Percentiles rank a stretch among this genome's conserved stretches.
Conservation (phyloP, 2,797 vertebrate species). For the Pyrrhura leucotis region DNA sequence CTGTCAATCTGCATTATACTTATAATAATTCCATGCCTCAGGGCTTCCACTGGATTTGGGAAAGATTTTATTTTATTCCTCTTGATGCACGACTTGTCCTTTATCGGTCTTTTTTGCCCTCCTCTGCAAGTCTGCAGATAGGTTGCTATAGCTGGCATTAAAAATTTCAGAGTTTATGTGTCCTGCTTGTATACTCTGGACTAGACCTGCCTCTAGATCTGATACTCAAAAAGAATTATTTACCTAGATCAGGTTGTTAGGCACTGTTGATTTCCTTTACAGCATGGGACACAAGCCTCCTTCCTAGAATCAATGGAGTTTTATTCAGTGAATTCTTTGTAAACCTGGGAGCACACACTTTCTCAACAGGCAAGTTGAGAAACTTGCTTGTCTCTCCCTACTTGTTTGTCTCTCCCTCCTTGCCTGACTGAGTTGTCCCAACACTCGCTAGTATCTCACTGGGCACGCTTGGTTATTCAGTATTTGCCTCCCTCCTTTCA, state of each 20-base stretch:
- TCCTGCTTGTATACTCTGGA: background rate
- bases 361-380: background rate
- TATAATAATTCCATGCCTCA: slow-evolving; percentile 40
- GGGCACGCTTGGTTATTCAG: background rate
- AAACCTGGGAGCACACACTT: background rate
- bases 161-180: background rate
- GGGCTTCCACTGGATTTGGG: slow-evolving; percentile 5
- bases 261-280: background rate
- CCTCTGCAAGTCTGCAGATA: background rate
- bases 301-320: background rate
- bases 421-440: background rate
- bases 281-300: background rate
- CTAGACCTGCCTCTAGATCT: background rate
- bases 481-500: background rate
- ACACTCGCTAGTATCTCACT: background rate
- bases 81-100: background rate
- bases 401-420: background rate
- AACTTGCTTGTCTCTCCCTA: background rate
- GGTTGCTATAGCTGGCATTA: background rate
- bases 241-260: background rate
- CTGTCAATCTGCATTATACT: slow-evolving; percentile 36
- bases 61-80: slow-evolving; percentile 31
- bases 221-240: background rate
- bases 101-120: background rate
- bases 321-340: background rate